Conservation (phyloP, 1,140 invertebrate species). For the Drosophila rhopaloa region DNA sequence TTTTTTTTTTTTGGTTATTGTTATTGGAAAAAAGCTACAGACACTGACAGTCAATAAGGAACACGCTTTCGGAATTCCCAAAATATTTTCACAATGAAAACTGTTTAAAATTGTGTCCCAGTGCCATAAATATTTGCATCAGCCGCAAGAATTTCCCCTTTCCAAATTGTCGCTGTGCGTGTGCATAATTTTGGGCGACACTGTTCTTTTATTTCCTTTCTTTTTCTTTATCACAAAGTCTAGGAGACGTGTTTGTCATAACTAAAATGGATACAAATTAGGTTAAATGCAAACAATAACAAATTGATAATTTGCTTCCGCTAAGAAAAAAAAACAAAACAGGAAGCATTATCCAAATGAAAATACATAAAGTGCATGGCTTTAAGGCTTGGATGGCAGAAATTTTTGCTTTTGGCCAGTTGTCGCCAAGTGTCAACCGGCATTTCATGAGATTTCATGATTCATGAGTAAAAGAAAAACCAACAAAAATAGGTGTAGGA, state of each 20-base stretch:
- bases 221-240: constrained; percentile 18
- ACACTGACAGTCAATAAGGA: constrained; percentile 26
- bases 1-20: constrained; percentile 38
- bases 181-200: constrained; percentile 38
- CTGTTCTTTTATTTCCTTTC: constrained; percentile 23
- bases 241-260: constrained; percentile 64
- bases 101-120: constrained; percentile 42
- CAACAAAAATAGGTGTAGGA: neutral
- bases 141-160: constrained; percentile 10
- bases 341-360: constrained; percentile 16
- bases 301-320: constrained; percentile 50
- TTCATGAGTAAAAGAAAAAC: constrained; percentile 14
- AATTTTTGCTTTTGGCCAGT: neutral
- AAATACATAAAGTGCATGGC: constrained; percentile 15
- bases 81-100: constrained; percentile 42
- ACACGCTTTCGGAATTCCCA: constrained; percentile 56
- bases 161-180: constrained; percentile 12
- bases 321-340: neutral
- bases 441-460: constrained; percentile 25
- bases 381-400: constrained; percentile 10
- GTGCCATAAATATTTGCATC: constrained; percentile 48
- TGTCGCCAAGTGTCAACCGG: constrained; percentile 15
- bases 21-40: constrained; percentile 53
- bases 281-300: constrained; percentile 66
- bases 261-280: constrained; percentile 56